Conservation (phyloP, 2,113 vertebrate species). For the Gila orcuttii region DNA sequence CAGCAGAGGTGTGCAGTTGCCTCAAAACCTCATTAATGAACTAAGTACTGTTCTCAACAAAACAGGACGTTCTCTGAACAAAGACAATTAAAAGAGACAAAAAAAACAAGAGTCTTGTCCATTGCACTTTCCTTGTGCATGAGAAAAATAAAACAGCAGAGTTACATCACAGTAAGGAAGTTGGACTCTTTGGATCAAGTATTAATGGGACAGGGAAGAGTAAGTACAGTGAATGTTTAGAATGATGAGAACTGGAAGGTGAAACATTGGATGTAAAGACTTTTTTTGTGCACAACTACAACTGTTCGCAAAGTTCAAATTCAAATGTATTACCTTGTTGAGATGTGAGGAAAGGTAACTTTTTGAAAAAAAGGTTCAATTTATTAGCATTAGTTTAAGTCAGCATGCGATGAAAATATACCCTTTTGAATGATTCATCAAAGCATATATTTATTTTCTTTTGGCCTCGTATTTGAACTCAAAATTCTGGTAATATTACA, state of each 20-base stretch:
- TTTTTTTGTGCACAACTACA: not conserved
- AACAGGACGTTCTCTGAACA: slow-evolving; percentile 69
- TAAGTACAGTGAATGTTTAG: not conserved
- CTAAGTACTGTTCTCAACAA: slow-evolving; percentile 85
- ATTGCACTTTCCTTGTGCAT: not conserved
- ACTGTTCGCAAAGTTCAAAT: not conserved
- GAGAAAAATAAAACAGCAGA: not conserved
- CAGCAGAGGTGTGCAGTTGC: slow-evolving; percentile 67
- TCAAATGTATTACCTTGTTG: not conserved
- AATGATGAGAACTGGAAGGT: too few species aligned
- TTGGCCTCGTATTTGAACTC: not conserved
- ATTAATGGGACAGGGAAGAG: not conserved
- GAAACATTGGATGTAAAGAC: not conserved
- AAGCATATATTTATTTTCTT: not conserved
- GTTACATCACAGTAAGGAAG: not conserved
- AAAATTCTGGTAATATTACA: too few species aligned
- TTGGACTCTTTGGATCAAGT: not conserved
- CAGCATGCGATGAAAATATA: not conserved
- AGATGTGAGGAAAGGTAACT: not conserved
- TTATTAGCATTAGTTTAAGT: not conserved
- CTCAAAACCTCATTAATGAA: slow-evolving; percentile 84
- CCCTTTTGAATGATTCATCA: not conserved
- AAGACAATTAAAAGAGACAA: slow-evolving; percentile 62
- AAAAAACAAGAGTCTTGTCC: not conserved
- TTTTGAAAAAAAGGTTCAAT: not conserved